Evolutionary conservation across 92 coral and sea anemone genomes (phyloP).

Genomic region (Heliopora coerulea): DNA sequence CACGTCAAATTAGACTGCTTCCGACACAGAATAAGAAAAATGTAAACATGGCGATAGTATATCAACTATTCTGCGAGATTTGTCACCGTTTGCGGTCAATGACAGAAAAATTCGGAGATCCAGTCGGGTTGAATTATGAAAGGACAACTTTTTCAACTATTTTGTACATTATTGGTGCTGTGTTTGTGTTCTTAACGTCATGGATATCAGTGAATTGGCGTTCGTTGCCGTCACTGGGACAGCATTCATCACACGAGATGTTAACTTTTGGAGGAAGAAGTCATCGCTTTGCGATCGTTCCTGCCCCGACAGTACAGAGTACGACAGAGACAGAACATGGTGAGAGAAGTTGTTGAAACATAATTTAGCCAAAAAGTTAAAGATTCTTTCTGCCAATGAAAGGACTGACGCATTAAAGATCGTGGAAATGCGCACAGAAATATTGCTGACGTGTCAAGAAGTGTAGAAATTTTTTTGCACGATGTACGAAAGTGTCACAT

Average conservation of each 20-base stretch:
- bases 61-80: slow-evolving; percentile 67
- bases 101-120: slow-evolving; percentile 7
- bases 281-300: slow-evolving; percentile 26
- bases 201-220: slow-evolving; percentile 69
- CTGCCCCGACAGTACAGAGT: slow-evolving; percentile 1
- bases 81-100: slow-evolving; percentile 70
- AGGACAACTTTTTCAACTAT: slow-evolving; percentile 47
- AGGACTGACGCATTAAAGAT: not conserved
- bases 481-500: no score
- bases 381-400: not conserved
- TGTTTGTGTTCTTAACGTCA: slow-evolving; percentile 69
- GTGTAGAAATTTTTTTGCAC: no score
- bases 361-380: not conserved
- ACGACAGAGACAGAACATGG: slow-evolving; percentile 30
- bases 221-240: slow-evolving; percentile 34
- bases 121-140: not conserved
- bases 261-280: slow-evolving; percentile 31
- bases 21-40: slow-evolving; percentile 11
- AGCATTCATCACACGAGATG: slow-evolving; percentile 60
- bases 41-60: slow-evolving; percentile 85
- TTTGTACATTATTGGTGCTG: slow-evolving; percentile 76
- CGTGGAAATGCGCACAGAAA: not conserved
- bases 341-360: not conserved
- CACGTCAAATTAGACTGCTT: slow-evolving; percentile 18
- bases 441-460: not conserved